A percentile compares a stretch with the other conserved stretches of the same genome.
Conservation (phyloP, 2,888 invertebrate genomes). For the Chymomyza caudatula region DNA sequence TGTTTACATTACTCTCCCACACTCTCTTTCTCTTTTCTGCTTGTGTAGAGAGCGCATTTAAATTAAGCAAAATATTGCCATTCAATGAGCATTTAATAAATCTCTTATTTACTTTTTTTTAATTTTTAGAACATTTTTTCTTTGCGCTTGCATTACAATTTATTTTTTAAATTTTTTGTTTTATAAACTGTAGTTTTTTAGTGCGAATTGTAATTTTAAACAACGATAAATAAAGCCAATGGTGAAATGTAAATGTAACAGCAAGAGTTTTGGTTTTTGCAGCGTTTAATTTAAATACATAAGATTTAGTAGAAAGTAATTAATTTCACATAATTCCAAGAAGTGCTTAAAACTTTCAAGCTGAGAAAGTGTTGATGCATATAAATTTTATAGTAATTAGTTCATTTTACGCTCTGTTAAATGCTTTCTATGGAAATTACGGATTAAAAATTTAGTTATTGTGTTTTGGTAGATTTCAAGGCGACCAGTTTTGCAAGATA, state of each 20-base stretch:
- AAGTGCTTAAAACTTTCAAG: background rate
- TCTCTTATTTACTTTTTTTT: conserved; percentile 21
- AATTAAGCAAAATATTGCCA: conserved; percentile 40
- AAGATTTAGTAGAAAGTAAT: too few relatives aligned
- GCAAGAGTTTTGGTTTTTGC: background rate
- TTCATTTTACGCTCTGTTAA: too few relatives aligned
- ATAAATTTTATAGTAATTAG: too few relatives aligned
- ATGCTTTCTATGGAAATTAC: too few relatives aligned
- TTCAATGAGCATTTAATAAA: conserved; percentile 59
- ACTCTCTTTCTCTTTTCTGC: conserved; percentile 10
- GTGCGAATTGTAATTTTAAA: conserved; percentile 55
- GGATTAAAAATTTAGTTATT: too few relatives aligned
- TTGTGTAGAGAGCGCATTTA: conserved; percentile 50
- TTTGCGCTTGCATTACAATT: conserved; percentile 4
- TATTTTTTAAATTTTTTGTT: conserved; percentile 6
- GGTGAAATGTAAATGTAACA: conserved; percentile 9
- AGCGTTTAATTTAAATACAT: too few relatives aligned
- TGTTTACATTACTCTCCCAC: conserved; percentile 23
- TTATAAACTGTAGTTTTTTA: conserved; percentile 44
- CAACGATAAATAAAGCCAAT: conserved; percentile 59
- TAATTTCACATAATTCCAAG: background rate
- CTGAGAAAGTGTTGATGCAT: too few relatives aligned
- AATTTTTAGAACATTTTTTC: background rate
- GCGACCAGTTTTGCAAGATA: too few relatives aligned
- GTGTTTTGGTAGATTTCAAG: too few relatives aligned